phyloP scores from a whole-genome alignment of 2,888 invertebrate genomes.

The Thelaira solivaga region DNA sequence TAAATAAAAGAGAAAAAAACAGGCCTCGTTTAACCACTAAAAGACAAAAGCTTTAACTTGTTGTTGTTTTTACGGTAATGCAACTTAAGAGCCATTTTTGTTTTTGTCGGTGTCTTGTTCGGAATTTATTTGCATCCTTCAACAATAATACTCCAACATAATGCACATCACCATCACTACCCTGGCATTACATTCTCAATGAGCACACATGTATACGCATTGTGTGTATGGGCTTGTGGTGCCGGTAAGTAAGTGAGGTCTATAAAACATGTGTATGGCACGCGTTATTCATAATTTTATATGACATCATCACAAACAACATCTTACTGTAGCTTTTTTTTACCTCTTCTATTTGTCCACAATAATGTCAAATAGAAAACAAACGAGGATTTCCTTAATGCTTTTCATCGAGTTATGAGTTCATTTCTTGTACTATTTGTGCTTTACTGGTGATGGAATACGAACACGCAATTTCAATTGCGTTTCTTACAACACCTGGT shows the following conservation, averaged over 20 bases:
- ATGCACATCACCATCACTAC: conserved; percentile 49
- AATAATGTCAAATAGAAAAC: conserved; percentile 29
- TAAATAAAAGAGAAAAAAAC: background rate
- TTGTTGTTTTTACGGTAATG: conserved; percentile 44
- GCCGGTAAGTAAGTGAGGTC: background rate
- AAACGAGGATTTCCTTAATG: conserved; percentile 48
- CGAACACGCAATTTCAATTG: conserved; percentile 58
- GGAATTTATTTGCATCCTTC: conserved; percentile 63
- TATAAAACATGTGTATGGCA: conserved; percentile 26
- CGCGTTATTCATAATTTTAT: conserved; percentile 45
- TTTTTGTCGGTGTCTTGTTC: conserved; percentile 44
- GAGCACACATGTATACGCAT: conserved; percentile 15
- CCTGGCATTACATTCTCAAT: background rate
- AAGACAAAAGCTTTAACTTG: conserved; percentile 25
- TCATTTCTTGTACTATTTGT: background rate
- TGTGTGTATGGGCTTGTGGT: background rate
- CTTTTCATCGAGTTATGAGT: conserved; percentile 24
- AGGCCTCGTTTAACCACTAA: conserved; percentile 37
- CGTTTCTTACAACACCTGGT: conserved; percentile 53
- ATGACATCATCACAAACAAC: conserved; percentile 13
- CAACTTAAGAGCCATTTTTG: conserved; percentile 47
- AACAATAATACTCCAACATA: conserved; percentile 60
- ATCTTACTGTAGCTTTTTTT: background rate
- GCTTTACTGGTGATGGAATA: conserved; percentile 23
- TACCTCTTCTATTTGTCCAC: background rate